Conservation (phyloP, 2,113 vertebrate genomes). For the Aythya baeri region DNA sequence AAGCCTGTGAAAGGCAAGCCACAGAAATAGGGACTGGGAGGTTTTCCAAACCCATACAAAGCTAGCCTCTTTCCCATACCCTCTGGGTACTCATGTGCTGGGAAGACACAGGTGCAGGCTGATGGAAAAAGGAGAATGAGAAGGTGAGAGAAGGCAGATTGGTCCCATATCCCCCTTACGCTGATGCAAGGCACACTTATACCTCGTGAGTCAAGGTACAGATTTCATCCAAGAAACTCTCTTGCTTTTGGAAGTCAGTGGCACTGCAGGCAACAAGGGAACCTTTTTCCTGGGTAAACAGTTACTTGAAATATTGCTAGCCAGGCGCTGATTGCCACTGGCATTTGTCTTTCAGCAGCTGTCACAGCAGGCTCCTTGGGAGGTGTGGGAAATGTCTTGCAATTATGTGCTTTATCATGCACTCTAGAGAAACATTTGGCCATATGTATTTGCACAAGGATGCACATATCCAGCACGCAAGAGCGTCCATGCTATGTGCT, state of each 20-base stretch:
- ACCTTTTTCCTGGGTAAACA: neutral
- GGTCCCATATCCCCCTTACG: fast-evolving
- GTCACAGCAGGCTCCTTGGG: neutral
- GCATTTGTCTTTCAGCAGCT: slow-evolving; percentile 46
- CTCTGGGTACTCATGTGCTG: neutral
- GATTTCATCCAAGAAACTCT: neutral
- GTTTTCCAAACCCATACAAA: neutral
- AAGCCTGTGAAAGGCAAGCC: neutral
- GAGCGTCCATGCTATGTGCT: neutral
- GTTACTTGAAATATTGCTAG: neutral
- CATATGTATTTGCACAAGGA: neutral
- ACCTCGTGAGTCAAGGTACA: neutral
- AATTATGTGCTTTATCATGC: neutral
- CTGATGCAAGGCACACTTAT: neutral
- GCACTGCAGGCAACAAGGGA: neutral
- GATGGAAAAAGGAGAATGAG: neutral
- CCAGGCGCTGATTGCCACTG: neutral
- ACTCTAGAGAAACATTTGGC: neutral
- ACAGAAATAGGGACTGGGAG: neutral
- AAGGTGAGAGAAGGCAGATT: neutral
- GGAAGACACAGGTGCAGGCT: neutral
- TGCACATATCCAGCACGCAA: neutral
- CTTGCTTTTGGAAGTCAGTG: neutral
- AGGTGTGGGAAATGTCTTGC: neutral
- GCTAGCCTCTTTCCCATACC: neutral